Base-by-base conservation (phyloP, 2,113 vertebrate genomes). In the Neodon shergylaensis region DNA sequence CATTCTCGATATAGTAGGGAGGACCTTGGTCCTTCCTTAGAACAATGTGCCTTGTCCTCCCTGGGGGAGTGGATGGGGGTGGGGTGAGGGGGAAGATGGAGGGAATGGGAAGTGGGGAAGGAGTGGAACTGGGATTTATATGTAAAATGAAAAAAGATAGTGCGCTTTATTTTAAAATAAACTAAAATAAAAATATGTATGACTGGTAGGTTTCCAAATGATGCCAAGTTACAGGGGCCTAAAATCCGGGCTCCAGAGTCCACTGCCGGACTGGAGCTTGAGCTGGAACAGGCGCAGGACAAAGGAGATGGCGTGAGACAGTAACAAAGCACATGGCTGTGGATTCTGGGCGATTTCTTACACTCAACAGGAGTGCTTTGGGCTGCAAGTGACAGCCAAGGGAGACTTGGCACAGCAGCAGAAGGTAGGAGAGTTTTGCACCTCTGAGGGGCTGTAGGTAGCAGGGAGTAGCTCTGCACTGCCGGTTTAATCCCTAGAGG, bases 331-430 rank as follows among this genome's bases (percentile, higher is more conserved):
- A 83, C 39, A 74, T 17, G 63, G 26, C 49, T 14, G 17, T 92
- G 26, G 74, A 24, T 89, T 86, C 88, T 39, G 44, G 49, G 44
- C 61, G 88, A 88, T 73, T 47, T 58, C 8, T 78, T 79, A 9
- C 58, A 26, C 70, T 86, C 28, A 6, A n/a, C 36, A 14, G 5
- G 72, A 33, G 52, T 95, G 93, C 44, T 72, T 93, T 91, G 22
- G 86, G 86, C 76, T 93, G 70, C 74, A 97, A 83, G 94, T 96
- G 95, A 96, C 61, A 94, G 47, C 16, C 44, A 92, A 82, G 31
- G 33, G 16, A 93, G 88, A 74, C 13, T 52, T 36, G 85, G 9
- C 68, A 31, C 66, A 86, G 28, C 58, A 74, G 39, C 21, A 70
- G 9, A 42, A 42, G 21, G 24, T 24, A 4, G 76, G 81, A 77